Evolutionary conservation across 2,888 invertebrate genomes (phyloP).

Genomic region (Microplitis manilae): DNA sequence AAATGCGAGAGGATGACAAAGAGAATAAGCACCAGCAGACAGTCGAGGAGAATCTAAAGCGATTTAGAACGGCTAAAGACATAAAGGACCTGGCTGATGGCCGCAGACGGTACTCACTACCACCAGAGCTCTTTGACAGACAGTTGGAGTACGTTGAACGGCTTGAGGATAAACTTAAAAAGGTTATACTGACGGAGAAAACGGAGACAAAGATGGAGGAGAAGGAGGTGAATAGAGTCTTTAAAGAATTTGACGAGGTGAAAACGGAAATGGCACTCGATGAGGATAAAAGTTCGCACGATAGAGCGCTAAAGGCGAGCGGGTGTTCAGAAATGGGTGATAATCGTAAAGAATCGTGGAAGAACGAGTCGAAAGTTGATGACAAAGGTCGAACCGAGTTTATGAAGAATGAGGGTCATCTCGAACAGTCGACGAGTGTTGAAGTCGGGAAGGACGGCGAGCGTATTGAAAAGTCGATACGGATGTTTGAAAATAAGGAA

Average conservation of each 20-base stretch:
- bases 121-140: conserved; percentile 59
- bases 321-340: conserved; percentile 21
- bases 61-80: conserved; percentile 54
- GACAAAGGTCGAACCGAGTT: conserved; percentile 52
- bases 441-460: conserved; percentile 48
- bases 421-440: conserved; percentile 7
- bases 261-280: conserved; percentile 15
- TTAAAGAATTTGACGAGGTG: conserved; percentile 51
- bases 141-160: conserved; percentile 63
- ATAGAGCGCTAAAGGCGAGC: neutral
- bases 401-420: conserved; percentile 53
- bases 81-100: conserved; percentile 50
- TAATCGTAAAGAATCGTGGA: conserved; percentile 35
- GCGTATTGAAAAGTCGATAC: conserved; percentile 52
- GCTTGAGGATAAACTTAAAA: conserved; percentile 61
- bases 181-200: conserved; percentile 63
- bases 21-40: conserved; percentile 40
- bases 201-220: neutral
- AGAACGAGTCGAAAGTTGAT: conserved; percentile 52
- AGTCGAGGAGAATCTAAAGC: conserved; percentile 61
- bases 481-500: conserved; percentile 49
- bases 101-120: conserved; percentile 53
- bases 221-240: conserved; percentile 55
- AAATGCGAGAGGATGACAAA: neutral
- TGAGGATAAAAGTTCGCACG: conserved; percentile 13